A percentile compares a stretch with the other conserved stretches of the same genome.
Conservation (phyloP, 1,140 invertebrate species). For the Patella vulgata region DNA sequence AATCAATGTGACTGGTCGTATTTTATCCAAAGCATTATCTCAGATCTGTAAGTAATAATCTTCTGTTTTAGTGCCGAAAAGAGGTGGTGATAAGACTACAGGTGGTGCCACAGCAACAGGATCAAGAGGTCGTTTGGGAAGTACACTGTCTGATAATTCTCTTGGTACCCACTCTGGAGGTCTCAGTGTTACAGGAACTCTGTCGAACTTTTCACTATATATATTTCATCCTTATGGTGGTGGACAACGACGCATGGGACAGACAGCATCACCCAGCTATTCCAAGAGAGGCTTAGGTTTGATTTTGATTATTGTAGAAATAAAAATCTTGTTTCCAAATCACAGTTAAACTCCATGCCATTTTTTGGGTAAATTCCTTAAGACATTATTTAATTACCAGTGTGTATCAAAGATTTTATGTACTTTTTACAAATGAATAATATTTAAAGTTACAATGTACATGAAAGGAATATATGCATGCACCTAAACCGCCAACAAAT, state of each 20-base stretch:
- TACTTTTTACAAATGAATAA: too few relatives aligned
- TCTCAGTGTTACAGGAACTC: conserved; percentile 90
- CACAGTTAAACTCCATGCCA: neutral
- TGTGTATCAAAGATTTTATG: too few relatives aligned
- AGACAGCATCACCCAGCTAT: conserved; percentile 16
- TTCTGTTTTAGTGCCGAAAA: conserved; percentile 30
- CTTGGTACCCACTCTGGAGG: conserved; percentile 75
- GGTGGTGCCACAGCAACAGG: conserved; percentile 33
- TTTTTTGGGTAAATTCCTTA: too few relatives aligned
- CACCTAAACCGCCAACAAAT: too few relatives aligned
- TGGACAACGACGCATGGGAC: conserved; percentile 45
- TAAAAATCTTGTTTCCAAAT: neutral
- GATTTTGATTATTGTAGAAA: neutral
- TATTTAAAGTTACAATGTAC: too few relatives aligned
- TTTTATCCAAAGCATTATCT: too few relatives aligned
- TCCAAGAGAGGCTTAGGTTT: conserved; percentile 34
- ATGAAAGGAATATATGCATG: too few relatives aligned
- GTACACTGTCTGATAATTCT: conserved; percentile 38
- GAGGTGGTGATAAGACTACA: conserved; percentile 29
- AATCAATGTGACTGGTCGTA: too few relatives aligned
- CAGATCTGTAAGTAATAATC: too few relatives aligned
- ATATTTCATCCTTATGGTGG: conserved; percentile 96
- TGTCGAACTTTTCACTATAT: conserved; percentile 96
- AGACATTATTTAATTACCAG: too few relatives aligned
- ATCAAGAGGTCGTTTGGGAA: conserved; percentile 29